Base-by-base conservation (phyloP, 2,797 vertebrate species). In the Anableps anableps region DNA sequence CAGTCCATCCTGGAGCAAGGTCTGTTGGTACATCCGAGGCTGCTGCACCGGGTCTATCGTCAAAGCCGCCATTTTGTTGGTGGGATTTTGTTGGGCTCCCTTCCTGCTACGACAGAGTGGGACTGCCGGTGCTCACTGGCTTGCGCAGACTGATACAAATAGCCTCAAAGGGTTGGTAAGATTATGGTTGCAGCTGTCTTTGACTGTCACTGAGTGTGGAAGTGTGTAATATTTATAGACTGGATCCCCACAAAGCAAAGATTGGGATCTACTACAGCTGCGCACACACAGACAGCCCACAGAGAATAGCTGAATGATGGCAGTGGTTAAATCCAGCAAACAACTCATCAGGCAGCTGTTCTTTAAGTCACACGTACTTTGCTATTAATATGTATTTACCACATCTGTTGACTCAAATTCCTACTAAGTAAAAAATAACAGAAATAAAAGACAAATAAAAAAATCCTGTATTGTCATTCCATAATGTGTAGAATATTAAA, bases 11-110 rank as follows among this genome's bases (percentile, higher is more conserved):
- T 99, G 98, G 79, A 99, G 97, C 53, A 99, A 95, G 0, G 97
- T 98, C 94, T 99, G 98, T 88, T 99, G 98, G 95, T 99, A 99
- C 94, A 99, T 96, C 5, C 98, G 96, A 83, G 98, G 93, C 91
- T 99, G 97, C 87, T 97, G 96, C 0, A 89, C 90, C 45, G 98
- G 98, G 86, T 99, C 97, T 79, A 97, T 93, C 41, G 96, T 94
- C 90, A 96, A 75, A 72, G 96, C 95, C 72, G 96, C 96, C 99
- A 99, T 99, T 93, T 93, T 92, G 86, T 72, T 38, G 81, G 87
- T 84, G 84, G 58, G 53, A 72, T 78, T 83, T 84, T 45, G 4
- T 75, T 80, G 86, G 85, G 78, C 66, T 88, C 91, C 38, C 86
- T 84, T 48, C 80, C 85, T 5, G 7, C 1, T 79, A 85, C 88